These are phyloP conservation scores for Lepidonotus clava DNA, from an alignment of 2,888 invertebrate genomes.

Conservation along the genomic window DNA sequence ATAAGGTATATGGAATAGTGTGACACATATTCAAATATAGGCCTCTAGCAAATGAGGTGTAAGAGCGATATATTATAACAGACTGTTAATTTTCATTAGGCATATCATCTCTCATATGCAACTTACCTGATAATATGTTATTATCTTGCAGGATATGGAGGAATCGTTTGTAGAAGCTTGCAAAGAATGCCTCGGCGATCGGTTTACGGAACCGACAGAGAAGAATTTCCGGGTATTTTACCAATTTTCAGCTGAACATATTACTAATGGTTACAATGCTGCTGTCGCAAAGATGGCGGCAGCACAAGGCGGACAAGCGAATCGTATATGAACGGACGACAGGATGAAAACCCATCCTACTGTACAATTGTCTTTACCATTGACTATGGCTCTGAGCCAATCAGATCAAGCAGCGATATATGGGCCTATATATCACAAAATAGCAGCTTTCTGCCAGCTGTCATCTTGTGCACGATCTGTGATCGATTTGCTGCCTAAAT, in stretches of 20 bases:
- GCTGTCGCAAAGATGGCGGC: constrained; percentile 16
- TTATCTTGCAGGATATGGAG: constrained; percentile 88
- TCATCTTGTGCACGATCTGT: neutral
- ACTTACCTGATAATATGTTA: neutral
- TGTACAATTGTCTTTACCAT: neutral
- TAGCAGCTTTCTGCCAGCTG: neutral
- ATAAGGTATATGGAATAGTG: too few relatives aligned
- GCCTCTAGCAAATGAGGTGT: too few relatives aligned
- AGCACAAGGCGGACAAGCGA: neutral
- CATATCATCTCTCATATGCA: too few relatives aligned
- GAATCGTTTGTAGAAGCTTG: constrained; percentile 92
- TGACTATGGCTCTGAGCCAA: neutral
- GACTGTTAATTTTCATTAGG: too few relatives aligned
- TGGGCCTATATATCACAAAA: neutral
- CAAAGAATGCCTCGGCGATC: constrained; percentile 90
- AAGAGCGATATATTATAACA: too few relatives aligned
- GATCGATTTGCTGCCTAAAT: neutral
- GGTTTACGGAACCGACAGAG: constrained; percentile 93
- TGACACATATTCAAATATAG: too few relatives aligned
- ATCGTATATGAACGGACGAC: constrained; percentile 27
- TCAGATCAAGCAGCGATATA: neutral
- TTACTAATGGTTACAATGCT: constrained; percentile 52
- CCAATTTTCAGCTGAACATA: constrained; percentile 57
- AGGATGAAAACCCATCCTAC: neutral
- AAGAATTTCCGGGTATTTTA: constrained; percentile 79